phyloP scores from a whole-genome alignment of 2,888 invertebrate genomes.

The Lasioglossum oenotherae region DNA sequence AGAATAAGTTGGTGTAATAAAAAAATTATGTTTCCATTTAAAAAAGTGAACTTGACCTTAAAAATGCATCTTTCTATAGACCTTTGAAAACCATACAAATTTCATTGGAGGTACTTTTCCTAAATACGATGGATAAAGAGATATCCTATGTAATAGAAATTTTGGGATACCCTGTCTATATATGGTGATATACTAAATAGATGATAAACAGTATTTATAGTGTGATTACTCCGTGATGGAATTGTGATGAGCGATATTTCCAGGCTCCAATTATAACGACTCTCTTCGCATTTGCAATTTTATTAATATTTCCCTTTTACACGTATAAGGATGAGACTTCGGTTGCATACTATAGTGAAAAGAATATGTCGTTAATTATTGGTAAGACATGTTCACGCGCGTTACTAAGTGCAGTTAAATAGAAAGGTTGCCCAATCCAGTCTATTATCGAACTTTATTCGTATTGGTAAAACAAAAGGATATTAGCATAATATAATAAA shows the following conservation, averaged over 20 bases:
- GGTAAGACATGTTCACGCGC: slow-evolving; percentile 35
- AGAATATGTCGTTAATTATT: slow-evolving; percentile 33
- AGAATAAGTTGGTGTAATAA: no score
- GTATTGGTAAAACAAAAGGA: slow-evolving; percentile 37
- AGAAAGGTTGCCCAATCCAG: slow-evolving; percentile 39
- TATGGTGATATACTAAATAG: neutral
- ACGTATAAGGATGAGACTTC: slow-evolving; percentile 31
- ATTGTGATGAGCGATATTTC: slow-evolving; percentile 55
- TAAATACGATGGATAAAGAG: no score
- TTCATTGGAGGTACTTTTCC: no score
- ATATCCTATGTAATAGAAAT: no score
- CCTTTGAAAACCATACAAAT: no score
- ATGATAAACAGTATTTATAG: slow-evolving; percentile 14
- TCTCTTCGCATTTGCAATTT: slow-evolving; percentile 60
- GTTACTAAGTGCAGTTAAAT: slow-evolving; percentile 40
- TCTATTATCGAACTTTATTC: slow-evolving; percentile 38
- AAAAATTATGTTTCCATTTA: no score
- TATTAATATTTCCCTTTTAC: slow-evolving; percentile 55
- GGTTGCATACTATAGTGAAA: slow-evolving; percentile 22
- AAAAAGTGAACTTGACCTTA: no score
- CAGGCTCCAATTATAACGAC: slow-evolving; percentile 57
- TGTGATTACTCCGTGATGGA: slow-evolving; percentile 20
- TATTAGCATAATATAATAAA: slow-evolving; percentile 56
- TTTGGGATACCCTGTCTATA: neutral
- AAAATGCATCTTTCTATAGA: no score